Evolutionary conservation across 2,797 vertebrate genomes (phyloP).

Genomic region (Halcyon chelicuti): DNA sequence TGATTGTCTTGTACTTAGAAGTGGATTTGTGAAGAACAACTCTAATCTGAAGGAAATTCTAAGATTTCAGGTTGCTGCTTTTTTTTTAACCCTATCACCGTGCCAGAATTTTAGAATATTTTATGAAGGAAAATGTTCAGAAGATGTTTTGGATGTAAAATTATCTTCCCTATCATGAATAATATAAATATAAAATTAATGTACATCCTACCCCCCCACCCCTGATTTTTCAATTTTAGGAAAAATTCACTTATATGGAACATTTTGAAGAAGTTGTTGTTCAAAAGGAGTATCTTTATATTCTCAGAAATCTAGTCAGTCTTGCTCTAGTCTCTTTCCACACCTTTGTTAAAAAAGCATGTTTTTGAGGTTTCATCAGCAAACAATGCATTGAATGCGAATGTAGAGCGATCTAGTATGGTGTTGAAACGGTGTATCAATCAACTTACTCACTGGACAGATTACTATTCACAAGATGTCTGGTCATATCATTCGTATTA

Average conservation of each 20-base stretch:
- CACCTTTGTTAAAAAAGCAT: not conserved
- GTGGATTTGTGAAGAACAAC: not conserved
- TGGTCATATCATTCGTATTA: not conserved
- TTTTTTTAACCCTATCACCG: not conserved
- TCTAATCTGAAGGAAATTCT: not conserved
- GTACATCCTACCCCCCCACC: not conserved
- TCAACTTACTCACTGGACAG: not conserved
- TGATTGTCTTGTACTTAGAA: not conserved
- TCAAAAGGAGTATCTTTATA: not conserved
- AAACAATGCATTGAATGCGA: not conserved
- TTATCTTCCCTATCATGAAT: not conserved
- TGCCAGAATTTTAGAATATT: not conserved
- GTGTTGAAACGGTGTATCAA: not conserved
- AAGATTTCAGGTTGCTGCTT: not conserved
- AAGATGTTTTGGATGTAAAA: not conserved
- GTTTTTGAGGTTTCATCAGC: not conserved
- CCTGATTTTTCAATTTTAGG: accelerated
- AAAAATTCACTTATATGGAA: not conserved
- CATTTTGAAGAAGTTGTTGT: not conserved
- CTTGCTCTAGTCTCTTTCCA: not conserved
- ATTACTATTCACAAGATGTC: not conserved
- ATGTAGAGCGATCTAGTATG: not conserved
- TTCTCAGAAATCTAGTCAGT: not conserved
- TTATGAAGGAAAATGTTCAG: not conserved
- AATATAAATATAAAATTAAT: not conserved